Evolutionary conservation across 2,888 invertebrate genomes (phyloP).

Genomic region (Pteria penguin): DNA sequence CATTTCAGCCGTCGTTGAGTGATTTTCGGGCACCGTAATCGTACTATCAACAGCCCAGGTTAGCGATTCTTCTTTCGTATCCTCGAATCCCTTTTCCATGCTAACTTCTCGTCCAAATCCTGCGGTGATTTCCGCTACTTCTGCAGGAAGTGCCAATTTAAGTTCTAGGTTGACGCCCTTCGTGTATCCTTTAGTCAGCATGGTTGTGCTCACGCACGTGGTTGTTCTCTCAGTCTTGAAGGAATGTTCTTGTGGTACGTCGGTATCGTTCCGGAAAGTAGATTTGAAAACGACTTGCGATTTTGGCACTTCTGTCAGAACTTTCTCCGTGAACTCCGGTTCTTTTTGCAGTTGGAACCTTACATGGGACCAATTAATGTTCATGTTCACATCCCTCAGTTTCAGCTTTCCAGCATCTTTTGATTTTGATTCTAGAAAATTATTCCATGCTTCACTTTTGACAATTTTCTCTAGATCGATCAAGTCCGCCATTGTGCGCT

Average conservation of each 20-base stretch:
- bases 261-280: constrained; percentile 77
- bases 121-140: constrained; percentile 78
- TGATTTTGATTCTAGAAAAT: constrained; percentile 75
- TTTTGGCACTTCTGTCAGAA: constrained; percentile 59
- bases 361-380: constrained; percentile 79
- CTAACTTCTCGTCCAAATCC: constrained; percentile 79
- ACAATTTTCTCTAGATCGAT: constrained; percentile 77
- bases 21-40: constrained; percentile 78
- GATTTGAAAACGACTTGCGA: constrained; percentile 74
- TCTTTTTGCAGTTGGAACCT: constrained; percentile 74
- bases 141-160: constrained; percentile 81
- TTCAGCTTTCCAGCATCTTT: constrained; percentile 74
- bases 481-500: constrained; percentile 58
- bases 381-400: constrained; percentile 73
- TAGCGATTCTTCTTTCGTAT: constrained; percentile 77
- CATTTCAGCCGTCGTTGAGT: constrained; percentile 80
- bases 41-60: constrained; percentile 82
- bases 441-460: constrained; percentile 78
- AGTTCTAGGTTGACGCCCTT: constrained; percentile 80
- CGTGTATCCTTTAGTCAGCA: constrained; percentile 73
- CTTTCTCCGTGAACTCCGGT: constrained; percentile 69
- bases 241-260: constrained; percentile 74
- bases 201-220: constrained; percentile 69
- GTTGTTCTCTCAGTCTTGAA: constrained; percentile 78
- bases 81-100: constrained; percentile 77